Percentiles rank a stretch among this genome's conserved stretches.
Evolutionary conservation across 2,113 vertebrate species (phyloP).

Genomic region (Coptodon rendalli): DNA sequence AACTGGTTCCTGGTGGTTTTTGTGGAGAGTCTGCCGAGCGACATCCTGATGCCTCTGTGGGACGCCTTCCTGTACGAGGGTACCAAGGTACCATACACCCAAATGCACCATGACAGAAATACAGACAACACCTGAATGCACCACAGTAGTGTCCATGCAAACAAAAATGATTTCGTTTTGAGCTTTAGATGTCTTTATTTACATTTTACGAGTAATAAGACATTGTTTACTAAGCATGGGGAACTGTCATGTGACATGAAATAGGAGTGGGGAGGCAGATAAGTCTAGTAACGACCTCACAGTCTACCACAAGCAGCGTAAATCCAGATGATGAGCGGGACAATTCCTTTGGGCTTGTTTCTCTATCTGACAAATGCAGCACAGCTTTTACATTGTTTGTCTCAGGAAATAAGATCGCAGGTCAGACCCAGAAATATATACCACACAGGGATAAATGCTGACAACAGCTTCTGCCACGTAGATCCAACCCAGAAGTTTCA

Average conservation of each 20-base stretch:
- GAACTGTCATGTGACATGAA: no score
- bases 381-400: neutral
- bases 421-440: neutral
- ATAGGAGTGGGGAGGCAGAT: no score
- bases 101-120: neutral
- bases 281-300: no score
- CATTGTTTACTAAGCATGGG: no score
- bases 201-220: no score
- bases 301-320: neutral
- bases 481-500: neutral
- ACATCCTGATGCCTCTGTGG: constrained; percentile 88
- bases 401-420: neutral
- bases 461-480: neutral
- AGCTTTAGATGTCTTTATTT: no score
- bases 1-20: constrained; percentile 95
- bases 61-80: constrained; percentile 94
- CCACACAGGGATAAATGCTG: neutral
- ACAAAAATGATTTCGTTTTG: no score
- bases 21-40: constrained; percentile 86
- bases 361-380: neutral
- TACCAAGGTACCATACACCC: constrained; percentile 78
- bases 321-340: neutral
- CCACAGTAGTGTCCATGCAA: neutral
- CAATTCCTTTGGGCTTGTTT: neutral
- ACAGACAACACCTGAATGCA: neutral